Conservation (phyloP, 2,113 vertebrate genomes). For the Oreochromis spilurus region DNA sequence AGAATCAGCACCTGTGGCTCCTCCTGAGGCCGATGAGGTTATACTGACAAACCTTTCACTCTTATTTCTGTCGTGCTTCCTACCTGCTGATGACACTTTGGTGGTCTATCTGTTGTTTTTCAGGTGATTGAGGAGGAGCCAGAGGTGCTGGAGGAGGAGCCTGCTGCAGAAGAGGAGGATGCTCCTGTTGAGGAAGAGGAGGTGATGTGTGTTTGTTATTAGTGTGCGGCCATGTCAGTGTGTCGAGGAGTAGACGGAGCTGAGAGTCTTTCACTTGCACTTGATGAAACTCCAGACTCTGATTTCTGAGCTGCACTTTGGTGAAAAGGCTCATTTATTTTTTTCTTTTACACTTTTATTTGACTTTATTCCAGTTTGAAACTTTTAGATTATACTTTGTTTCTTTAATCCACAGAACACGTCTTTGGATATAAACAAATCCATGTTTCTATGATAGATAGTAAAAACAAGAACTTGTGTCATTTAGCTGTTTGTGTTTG, state of each 20-base stretch:
- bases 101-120: not conserved
- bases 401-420: not conserved
- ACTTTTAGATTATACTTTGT: not conserved
- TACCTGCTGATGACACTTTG: not conserved
- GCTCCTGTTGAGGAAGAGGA: not conserved
- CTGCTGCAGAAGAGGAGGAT: conserved; percentile 3
- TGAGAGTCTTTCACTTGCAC: not conserved
- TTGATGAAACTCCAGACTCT: not conserved
- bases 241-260: not conserved
- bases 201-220: not conserved
- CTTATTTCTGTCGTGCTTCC: not conserved
- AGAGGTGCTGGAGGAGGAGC: conserved; percentile 54
- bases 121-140: conserved; percentile 63
- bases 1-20: not conserved
- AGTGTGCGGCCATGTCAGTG: not conserved
- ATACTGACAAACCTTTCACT: not conserved
- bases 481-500: not conserved
- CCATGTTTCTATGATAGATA: not conserved
- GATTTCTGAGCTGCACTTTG: not conserved
- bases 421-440: not conserved
- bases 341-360: not conserved
- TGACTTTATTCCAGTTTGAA: not conserved
- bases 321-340: not conserved
- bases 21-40: not conserved
- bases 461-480: not conserved